Conservation (phyloP, 2,797 vertebrate species). For the Falco rusticolus region DNA sequence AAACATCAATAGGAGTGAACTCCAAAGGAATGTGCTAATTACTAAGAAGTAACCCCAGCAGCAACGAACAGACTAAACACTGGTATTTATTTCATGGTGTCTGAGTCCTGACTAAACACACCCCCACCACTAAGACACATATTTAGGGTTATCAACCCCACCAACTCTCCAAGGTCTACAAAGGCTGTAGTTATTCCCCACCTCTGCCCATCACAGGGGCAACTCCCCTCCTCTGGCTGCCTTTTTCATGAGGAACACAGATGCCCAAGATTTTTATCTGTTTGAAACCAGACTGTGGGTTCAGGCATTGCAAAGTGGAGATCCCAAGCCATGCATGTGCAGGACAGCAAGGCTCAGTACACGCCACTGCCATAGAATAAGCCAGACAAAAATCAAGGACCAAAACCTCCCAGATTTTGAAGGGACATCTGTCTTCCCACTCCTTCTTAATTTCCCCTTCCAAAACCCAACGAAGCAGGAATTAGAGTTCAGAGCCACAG, state of each 20-base stretch:
- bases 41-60: background rate
- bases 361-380: rapidly evolving
- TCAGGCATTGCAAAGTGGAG: background rate
- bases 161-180: background rate
- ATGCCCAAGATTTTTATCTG: background rate
- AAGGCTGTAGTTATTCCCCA: background rate
- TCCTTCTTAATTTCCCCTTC: background rate
- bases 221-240: background rate
- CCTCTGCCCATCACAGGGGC: background rate
- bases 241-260: background rate
- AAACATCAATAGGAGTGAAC: background rate
- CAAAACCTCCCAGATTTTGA: background rate
- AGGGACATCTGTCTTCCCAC: background rate
- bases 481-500: background rate
- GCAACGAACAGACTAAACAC: background rate
- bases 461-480: background rate
- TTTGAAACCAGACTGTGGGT: background rate
- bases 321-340: rapidly evolving
- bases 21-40: background rate
- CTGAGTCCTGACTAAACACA: background rate
- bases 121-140: rapidly evolving
- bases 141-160: background rate
- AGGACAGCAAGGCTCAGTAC: background rate
- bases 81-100: background rate
- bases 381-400: background rate